Evolutionary conservation across 2,888 invertebrate genomes (phyloP), one percentile per base, ranked within the genome.

Genomic region (Ornithoptera alexandrae): DNA sequence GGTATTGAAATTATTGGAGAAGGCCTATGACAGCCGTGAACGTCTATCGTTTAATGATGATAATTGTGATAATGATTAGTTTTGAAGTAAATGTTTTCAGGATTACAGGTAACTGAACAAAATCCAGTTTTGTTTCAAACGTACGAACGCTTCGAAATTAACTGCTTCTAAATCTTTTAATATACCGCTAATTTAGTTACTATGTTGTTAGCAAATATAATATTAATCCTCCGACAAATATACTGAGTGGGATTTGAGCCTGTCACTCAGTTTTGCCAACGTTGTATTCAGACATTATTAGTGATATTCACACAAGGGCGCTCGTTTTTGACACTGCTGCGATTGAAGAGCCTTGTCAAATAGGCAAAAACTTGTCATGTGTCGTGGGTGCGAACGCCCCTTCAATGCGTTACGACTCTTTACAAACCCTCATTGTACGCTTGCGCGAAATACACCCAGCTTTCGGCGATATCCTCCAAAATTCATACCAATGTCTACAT

Each of bases 321-420:
- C 81, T 81, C 82, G 75, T 79, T 81, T 83, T 83, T 85, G 84
- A 81, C 79, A 83, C 81, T 79, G 76, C 78, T 77, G 79, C 82
- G 86, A 87, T 85, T 82, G 86, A 87, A 81, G 79, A 76, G 79
- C 78, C 82, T 85, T 88, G 87, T 89, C 79, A 76, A 77, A 78
- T 81, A 79, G 84, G 88, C 87, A 84, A 84, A 87, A 87, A 87
- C 78, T 84, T 87, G 88, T 85, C 81, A 82, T 73, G 79, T 70
- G 76, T 74, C 71, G 76, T 74, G 78, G 77, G 78, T 78, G 77
- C 79, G 72, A 77, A 76, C 83, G 83, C 82, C 83, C 84, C 84
- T 80, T 79, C 79, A 71, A 73, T 75, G 79, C 75, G 72, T 77
- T 75, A 73, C 74, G 72, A 74, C 61, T 50, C n/a, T 69, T 70